Evolutionary conservation across 2,113 vertebrate genomes (phyloP).

Genomic region (Caloenas nicobarica): DNA sequence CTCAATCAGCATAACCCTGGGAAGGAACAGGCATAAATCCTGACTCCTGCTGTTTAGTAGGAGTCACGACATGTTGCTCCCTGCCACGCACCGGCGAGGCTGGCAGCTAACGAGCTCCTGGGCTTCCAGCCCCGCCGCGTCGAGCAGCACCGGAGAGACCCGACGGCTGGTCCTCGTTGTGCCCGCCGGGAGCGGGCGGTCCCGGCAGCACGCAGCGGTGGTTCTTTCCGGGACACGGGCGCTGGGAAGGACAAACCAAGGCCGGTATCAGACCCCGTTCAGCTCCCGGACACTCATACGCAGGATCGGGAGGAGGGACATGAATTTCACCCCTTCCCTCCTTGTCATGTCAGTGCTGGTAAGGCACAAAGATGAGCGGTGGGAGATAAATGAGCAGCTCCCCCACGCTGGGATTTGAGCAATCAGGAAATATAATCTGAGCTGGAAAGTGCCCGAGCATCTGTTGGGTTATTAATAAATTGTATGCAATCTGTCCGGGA

Average conservation of each 20-base stretch:
- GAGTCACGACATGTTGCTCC: background rate
- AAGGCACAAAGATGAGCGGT: background rate
- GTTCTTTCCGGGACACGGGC: rapidly evolving
- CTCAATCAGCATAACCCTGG: background rate
- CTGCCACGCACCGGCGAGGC: background rate
- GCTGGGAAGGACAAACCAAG: background rate
- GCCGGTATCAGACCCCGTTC: background rate
- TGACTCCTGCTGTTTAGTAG: background rate
- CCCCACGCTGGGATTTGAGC: slow-evolving; percentile 16
- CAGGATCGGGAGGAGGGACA: background rate
- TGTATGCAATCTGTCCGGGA: slow-evolving; percentile 61
- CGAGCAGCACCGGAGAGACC: background rate
- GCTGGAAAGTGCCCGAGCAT: slow-evolving; percentile 56
- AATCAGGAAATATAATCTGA: slow-evolving; percentile 64
- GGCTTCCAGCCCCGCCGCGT: rapidly evolving
- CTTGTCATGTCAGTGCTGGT: background rate
- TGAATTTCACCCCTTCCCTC: background rate
- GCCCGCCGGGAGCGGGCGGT: background rate
- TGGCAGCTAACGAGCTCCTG: background rate
- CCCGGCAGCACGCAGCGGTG: rapidly evolving
- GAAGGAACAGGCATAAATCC: background rate
- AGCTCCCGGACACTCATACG: rapidly evolving
- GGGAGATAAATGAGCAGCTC: slow-evolving; percentile 24
- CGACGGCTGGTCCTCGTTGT: rapidly evolving
- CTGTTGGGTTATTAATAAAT: slow-evolving; percentile 73